These are phyloP conservation scores for Chrysocyon brachyurus DNA, from an alignment of 2,797 vertebrate species.

Conservation along the genomic window DNA sequence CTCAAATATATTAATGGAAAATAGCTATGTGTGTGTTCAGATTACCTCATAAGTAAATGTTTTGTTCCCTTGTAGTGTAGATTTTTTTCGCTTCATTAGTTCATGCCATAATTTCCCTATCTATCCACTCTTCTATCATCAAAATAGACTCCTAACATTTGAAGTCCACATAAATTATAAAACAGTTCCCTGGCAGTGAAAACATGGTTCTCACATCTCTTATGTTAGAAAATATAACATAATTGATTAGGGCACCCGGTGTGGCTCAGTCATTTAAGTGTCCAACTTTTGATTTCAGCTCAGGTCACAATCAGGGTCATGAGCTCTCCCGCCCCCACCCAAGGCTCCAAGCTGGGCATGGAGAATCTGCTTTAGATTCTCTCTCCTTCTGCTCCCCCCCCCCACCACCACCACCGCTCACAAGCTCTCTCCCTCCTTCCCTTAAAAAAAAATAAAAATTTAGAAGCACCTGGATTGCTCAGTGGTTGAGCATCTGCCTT, in stretches of 20 bases:
- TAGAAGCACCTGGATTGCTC: too few species aligned
- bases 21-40: neutral
- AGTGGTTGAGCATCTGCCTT: too few species aligned
- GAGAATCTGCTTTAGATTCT: neutral
- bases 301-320: neutral
- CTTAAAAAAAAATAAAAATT: neutral
- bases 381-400: neutral
- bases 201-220: neutral
- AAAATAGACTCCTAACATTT: neutral
- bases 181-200: neutral
- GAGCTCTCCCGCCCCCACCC: too few species aligned
- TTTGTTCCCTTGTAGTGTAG: neutral
- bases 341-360: neutral
- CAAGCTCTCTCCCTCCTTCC: neutral
- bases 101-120: neutral
- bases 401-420: too few species aligned
- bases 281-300: neutral
- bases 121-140: neutral
- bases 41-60: neutral
- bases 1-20: neutral
- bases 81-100: neutral
- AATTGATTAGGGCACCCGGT: neutral
- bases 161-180: neutral
- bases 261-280: neutral
- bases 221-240: neutral